These are phyloP conservation scores for Cantharis flavilabris DNA, from an alignment of 2,888 invertebrate species.

Conservation along the genomic window DNA sequence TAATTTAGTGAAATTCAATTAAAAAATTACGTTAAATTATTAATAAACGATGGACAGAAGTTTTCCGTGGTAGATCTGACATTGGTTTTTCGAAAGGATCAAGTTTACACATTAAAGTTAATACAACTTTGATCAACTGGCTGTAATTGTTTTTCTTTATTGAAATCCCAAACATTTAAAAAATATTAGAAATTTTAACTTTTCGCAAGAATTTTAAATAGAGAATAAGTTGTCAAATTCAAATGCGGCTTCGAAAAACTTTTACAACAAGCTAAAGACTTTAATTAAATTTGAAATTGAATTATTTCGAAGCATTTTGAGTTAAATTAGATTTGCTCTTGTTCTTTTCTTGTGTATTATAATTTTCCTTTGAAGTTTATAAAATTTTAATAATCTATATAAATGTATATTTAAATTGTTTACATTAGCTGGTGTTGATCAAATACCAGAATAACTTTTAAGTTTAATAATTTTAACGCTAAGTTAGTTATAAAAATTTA, in stretches of 20 bases:
- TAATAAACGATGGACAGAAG: background rate
- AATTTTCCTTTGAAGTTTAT: background rate
- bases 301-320: constrained; percentile 7
- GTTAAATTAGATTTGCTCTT: constrained; percentile 1
- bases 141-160: background rate
- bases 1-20: background rate
- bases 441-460: background rate
- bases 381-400: background rate
- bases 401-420: background rate
- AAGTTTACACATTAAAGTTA: background rate
- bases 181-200: background rate
- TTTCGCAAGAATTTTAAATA: background rate
- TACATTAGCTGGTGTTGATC: background rate
- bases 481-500: background rate
- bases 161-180: background rate
- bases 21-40: background rate
- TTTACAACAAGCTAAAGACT: constrained; percentile 3
- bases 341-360: background rate
- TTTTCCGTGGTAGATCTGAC: background rate
- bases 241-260: background rate
- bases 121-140: background rate
- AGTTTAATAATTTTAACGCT: background rate
- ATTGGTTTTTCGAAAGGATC: background rate
- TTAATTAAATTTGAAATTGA: constrained; percentile 13
- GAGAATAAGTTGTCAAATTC: constrained; percentile 7